Evolutionary conservation across 2,888 invertebrate genomes (phyloP).

Genomic region (Drosophila anomalata): DNA sequence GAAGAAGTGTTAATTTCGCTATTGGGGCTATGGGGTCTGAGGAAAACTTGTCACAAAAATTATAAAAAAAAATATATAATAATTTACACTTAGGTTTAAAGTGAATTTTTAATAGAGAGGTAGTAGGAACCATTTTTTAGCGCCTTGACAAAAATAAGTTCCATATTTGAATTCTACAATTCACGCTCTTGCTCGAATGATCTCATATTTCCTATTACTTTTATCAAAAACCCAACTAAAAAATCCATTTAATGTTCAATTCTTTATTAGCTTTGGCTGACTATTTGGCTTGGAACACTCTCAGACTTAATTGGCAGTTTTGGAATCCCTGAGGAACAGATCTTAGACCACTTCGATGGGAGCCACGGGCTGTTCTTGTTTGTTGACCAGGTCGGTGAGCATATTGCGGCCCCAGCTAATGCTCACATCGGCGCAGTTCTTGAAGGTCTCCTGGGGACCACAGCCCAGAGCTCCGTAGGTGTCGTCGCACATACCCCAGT

Average conservation of each 20-base stretch:
- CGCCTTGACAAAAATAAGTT: too few species aligned
- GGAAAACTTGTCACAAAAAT: too few species aligned
- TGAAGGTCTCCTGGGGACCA: slow-evolving; percentile 85
- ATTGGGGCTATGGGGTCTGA: too few species aligned
- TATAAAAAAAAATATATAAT: too few species aligned
- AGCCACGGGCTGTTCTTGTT: not conserved
- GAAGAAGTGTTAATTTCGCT: too few species aligned
- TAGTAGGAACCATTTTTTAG: too few species aligned
- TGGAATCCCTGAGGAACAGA: not conserved
- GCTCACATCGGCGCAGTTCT: slow-evolving; percentile 85
- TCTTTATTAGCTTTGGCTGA: slow-evolving; percentile 16
- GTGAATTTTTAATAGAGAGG: too few species aligned
- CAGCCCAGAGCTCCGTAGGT: slow-evolving; percentile 83
- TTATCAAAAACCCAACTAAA: not conserved
- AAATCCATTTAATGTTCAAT: slow-evolving; percentile 17
- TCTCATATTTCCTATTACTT: not conserved
- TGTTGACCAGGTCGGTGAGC: slow-evolving; percentile 33
- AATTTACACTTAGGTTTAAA: too few species aligned
- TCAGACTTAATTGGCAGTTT: slow-evolving; percentile 35
- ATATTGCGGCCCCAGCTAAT: slow-evolving; percentile 64
- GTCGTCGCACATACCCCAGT: slow-evolving; percentile 84
- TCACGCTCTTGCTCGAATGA: too few species aligned
- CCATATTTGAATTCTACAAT: too few species aligned
- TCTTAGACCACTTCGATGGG: slow-evolving; percentile 30
- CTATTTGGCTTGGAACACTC: slow-evolving; percentile 23